Base-by-base conservation (phyloP, 2,888 invertebrate species). In the Beris chalybata region DNA sequence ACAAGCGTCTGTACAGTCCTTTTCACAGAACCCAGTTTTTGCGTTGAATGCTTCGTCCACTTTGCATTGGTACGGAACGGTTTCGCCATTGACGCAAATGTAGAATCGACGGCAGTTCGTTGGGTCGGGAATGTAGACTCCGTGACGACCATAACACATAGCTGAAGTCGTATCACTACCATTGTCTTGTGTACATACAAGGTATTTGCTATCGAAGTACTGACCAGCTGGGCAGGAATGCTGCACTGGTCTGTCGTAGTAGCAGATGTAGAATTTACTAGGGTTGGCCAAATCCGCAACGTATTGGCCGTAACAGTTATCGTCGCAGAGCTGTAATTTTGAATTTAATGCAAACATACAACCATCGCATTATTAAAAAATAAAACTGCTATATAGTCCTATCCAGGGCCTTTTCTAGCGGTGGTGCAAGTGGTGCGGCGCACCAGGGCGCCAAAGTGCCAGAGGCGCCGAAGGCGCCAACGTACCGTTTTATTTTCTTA, bases 91-190 rank as follows among this genome's bases (percentile, higher is more conserved):
- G 12, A 79, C 70, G 69, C 79, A 79, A 2, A 75, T 73, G 32
- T 78, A 79, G 54, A 79, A 79, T 43, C 75, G 76, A 38, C 78
- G 77, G 55, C 79, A 79, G 57, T 79, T 77, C 0, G 67, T 56
- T 2, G 71, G 72, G 67, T 79, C 76, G 1, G 74, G 70, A 66
- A 79, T 67, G 0, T 78, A 66, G 3, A 71, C 63, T 0, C 79
- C 79, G 52, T 79, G 76, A 11, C 74, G 75, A 9, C 76, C 77
- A 13, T 73, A 74, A 53, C 79, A 79, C 0, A 74, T 2, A 63
- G 59, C 11, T 66, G 65, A 50, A 65, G 59, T 9, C 1, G 72
- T 73, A 4, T 43, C 58, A 64, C 71, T 68, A 0, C 75, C 77
- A 54, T 78, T 74, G 64, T 76, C 75, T 1, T 71, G 71, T 9